Evolutionary conservation across 53 echinoderm and acorn worm genomes (phyloP), one percentile per base, ranked within the genome.

Genomic region (Echinarachnius parma): DNA sequence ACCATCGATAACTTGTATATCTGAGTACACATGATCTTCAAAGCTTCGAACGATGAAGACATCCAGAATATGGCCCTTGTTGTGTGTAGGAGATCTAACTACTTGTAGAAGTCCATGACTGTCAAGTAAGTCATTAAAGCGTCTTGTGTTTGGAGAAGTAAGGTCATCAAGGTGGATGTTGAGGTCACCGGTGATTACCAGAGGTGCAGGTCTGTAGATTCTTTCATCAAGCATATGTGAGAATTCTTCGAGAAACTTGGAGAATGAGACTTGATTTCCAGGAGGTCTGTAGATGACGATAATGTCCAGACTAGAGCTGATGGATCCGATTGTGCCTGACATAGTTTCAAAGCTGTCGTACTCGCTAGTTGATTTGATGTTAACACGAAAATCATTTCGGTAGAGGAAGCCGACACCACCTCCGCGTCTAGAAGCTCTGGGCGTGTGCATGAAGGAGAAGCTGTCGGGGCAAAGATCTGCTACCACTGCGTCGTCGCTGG

Each of bases 381-480:
- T 28, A 11, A 60, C 14, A 13, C 45, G 4, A 14, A 33, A 20
- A 28, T 75, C 14, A 24, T 34, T 39, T 2, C 37, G 14, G 16
- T 21, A 75, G 21, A 75, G 28, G 26, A 75, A 20, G 10, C 75
- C 56, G 34, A 72, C 25, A 2, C 75, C 58, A 37, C 75, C 75
- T 23, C 58, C 75, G 21, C 75, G 58, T 57, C 34, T 34, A 1
- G 31, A 0, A 1, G 13, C 25, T 18, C 75, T 35, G 1, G 55
- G 55, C 2, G 21, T 1, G 31, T 53, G 71, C 53, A 3, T 21
- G 34, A 54, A 54, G 34, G 18, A 7, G 33, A 3, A 71, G 3
- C 42, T 33, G 21, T 13, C 8, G 21, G 53, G 72, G 8, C 3
- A 9, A 9, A 71, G 18, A 4, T 30, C 54, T 2, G 36, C 75